Conservation (phyloP, 2,888 invertebrate species). For the Eledona agricola region DNA sequence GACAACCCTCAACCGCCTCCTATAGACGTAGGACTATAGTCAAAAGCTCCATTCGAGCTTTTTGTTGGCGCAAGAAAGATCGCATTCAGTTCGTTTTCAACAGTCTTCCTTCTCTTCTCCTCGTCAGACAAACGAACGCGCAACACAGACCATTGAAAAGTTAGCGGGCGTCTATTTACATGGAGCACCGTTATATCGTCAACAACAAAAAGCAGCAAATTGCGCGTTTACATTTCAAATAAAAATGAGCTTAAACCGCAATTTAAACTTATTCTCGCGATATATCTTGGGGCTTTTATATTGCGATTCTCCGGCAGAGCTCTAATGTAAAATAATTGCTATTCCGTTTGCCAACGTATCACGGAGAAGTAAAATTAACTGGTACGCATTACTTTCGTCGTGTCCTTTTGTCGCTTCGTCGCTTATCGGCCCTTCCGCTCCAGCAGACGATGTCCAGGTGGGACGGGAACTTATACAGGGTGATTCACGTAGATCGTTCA, state of each 20-base stretch:
- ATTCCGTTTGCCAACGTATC: slow-evolving; percentile 52
- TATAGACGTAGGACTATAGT: slow-evolving; percentile 9
- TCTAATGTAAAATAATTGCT: slow-evolving; percentile 60
- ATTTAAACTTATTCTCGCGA: slow-evolving; percentile 56
- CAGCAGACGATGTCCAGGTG: slow-evolving; percentile 16
- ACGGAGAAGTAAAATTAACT: slow-evolving; percentile 57
- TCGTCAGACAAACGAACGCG: slow-evolving; percentile 18
- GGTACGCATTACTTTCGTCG: slow-evolving; percentile 57
- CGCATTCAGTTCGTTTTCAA: slow-evolving; percentile 14
- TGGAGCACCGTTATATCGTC: slow-evolving; percentile 28
- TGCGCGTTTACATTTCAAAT: slow-evolving; percentile 54
- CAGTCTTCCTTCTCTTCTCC: slow-evolving; percentile 12
- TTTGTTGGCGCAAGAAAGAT: slow-evolving; percentile 14
- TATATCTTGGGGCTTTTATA: slow-evolving; percentile 55
- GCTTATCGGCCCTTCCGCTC: slow-evolving; percentile 28
- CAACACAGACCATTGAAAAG: slow-evolving; percentile 23
- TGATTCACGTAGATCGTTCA: no score
- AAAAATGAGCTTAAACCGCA: slow-evolving; percentile 55
- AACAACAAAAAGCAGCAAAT: slow-evolving; percentile 44
- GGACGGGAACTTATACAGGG: no score
- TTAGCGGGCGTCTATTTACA: slow-evolving; percentile 26
- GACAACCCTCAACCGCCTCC: no score
- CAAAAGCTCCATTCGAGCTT: slow-evolving; percentile 8
- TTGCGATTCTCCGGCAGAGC: slow-evolving; percentile 45
- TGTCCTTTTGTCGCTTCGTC: slow-evolving; percentile 36